Percentiles rank a stretch among this genome's conserved stretches.
phyloP scores from a whole-genome alignment of 2,113 vertebrate species.

The Neoarius graeffei region DNA sequence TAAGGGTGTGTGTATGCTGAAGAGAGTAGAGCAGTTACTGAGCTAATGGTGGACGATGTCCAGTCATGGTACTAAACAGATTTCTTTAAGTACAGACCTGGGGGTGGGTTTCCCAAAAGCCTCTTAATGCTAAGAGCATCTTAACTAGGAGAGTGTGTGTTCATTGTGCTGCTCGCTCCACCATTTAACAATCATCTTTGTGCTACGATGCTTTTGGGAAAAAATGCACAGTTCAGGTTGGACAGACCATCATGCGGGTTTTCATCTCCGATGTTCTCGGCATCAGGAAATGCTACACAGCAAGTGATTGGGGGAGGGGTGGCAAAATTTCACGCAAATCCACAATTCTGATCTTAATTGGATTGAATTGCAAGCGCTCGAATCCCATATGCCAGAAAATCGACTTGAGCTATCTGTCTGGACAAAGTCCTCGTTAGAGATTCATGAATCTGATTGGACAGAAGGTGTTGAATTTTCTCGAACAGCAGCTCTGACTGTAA shows the following conservation, averaged over 20 bases:
- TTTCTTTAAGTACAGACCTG: background rate
- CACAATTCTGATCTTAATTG: background rate
- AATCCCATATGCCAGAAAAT: background rate
- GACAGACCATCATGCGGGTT: too few species aligned
- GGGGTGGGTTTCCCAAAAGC: too few species aligned
- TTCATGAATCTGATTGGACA: background rate
- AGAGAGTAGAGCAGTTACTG: background rate
- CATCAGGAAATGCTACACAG: too few species aligned
- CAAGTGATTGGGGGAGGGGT: too few species aligned
- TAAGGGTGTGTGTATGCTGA: background rate
- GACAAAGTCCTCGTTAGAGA: background rate
- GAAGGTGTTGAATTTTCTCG: background rate
- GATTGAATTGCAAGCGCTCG: background rate
- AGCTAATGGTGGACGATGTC: too few species aligned
- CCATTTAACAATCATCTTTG: too few species aligned
- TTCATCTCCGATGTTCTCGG: too few species aligned
- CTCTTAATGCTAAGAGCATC: too few species aligned
- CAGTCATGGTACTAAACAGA: background rate
- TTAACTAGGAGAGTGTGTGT: too few species aligned
- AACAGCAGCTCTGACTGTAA: background rate
- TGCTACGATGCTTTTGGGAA: too few species aligned
- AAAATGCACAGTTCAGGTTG: background rate
- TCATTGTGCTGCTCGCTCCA: too few species aligned
- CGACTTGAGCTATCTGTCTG: background rate
- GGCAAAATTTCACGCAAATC: too few species aligned